phyloP scores from a whole-genome alignment of 2,888 invertebrate genomes.

The Steinernema carpocapsae region DNA sequence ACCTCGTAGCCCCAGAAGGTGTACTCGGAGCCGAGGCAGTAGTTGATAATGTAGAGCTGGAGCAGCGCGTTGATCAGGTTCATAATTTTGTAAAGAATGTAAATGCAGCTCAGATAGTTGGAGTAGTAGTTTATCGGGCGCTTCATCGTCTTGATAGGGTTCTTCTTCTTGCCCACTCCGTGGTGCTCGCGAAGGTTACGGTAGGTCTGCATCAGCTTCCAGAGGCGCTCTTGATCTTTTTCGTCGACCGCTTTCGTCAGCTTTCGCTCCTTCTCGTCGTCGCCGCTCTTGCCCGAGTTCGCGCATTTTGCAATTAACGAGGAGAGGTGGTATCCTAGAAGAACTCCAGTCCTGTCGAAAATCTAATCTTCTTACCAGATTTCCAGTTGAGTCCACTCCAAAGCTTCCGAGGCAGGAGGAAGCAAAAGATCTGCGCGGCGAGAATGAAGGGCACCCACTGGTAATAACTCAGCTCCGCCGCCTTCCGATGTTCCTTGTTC shows the following conservation, averaged over 20 bases:
- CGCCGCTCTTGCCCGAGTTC: not conserved
- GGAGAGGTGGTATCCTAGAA: slow-evolving; percentile 20
- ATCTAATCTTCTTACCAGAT: not conserved
- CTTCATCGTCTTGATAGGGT: too few relatives aligned
- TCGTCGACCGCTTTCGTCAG: not conserved
- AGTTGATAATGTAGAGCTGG: slow-evolving; percentile 67
- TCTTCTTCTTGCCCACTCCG: too few relatives aligned
- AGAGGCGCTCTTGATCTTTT: not conserved
- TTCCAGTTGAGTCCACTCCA: slow-evolving; percentile 33
- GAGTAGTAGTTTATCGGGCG: slow-evolving; percentile 2
- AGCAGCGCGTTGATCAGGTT: slow-evolving; percentile 68
- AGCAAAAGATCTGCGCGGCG: slow-evolving; percentile 6
- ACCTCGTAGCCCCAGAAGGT: slow-evolving; percentile 38
- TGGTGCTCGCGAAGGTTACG: not conserved
- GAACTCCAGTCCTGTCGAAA: not conserved
- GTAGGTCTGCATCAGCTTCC: not conserved
- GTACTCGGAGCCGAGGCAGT: slow-evolving; percentile 59
- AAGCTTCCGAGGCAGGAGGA: slow-evolving; percentile 17
- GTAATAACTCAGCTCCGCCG: slow-evolving; percentile 26
- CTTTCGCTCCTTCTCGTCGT: not conserved
- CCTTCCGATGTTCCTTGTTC: not conserved
- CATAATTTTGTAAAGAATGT: slow-evolving; percentile 42
- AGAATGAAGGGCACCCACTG: slow-evolving; percentile 33
- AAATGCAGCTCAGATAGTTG: slow-evolving; percentile 6
- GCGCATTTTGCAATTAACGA: not conserved